These are phyloP conservation scores for Archilochus colubris DNA, from an alignment of 2,113 vertebrate genomes.

Conservation along the genomic window DNA sequence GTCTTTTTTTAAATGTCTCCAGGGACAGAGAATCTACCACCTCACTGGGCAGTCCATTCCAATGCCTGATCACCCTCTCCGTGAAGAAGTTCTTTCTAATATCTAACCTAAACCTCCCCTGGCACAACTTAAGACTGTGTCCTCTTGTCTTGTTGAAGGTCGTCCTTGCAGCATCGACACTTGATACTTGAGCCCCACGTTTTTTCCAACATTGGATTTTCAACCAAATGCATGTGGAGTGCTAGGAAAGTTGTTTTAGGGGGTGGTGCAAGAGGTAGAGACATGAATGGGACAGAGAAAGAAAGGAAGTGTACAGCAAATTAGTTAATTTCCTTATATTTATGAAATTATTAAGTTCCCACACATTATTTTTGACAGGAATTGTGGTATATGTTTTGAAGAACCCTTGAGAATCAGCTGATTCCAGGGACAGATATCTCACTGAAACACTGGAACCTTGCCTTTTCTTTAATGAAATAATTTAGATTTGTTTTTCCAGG, in stretches of 20 bases:
- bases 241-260: background rate
- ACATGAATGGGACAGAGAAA: background rate
- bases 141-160: too few relatives aligned
- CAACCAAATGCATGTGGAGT: background rate
- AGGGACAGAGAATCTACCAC: too few relatives aligned
- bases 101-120: too few relatives aligned
- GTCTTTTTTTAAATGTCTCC: too few relatives aligned
- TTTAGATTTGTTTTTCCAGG: background rate
- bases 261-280: background rate
- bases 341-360: conserved; percentile 20
- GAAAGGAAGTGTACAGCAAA: conserved; percentile 12
- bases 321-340: conserved; percentile 42
- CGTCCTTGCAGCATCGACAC: background rate
- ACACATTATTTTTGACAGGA: conserved; percentile 11
- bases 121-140: too few relatives aligned
- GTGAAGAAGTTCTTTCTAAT: too few relatives aligned
- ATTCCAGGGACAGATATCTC: background rate
- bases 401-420: background rate
- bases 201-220: background rate
- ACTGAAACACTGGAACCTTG: background rate
- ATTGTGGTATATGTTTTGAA: background rate
- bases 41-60: too few relatives aligned
- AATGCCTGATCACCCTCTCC: too few relatives aligned
- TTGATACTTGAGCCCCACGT: background rate
- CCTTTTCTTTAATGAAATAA: conserved; percentile 2